Evolutionary conservation across 2,113 vertebrate genomes (phyloP).

Genomic region (Brachyhypopomus gauderio): DNA sequence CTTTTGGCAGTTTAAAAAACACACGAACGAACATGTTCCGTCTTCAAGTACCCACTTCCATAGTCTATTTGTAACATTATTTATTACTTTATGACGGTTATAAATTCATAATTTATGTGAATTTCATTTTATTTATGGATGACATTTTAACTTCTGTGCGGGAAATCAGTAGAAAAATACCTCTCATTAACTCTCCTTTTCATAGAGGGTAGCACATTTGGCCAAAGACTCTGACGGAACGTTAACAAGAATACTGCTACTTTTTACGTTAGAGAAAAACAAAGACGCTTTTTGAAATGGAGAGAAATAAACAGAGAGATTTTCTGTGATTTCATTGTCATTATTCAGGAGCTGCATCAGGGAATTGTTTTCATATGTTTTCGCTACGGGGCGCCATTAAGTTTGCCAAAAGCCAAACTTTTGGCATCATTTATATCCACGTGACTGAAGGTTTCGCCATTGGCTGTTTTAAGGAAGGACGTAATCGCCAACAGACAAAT

Average conservation of each 20-base stretch:
- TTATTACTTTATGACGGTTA: too few relatives aligned
- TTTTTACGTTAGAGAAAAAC: too few relatives aligned
- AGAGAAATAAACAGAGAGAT: too few relatives aligned
- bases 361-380: too few relatives aligned
- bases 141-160: background rate
- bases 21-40: background rate
- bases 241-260: background rate
- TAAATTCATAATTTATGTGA: too few relatives aligned
- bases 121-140: background rate
- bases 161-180: background rate
- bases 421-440: background rate
- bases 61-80: too few relatives aligned
- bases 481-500: constrained; percentile 50
- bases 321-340: too few relatives aligned
- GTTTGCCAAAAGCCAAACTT: too few relatives aligned
- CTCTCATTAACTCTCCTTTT: background rate
- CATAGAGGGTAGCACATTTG: background rate
- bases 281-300: too few relatives aligned
- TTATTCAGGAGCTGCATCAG: too few relatives aligned
- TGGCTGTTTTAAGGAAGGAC: constrained; percentile 50
- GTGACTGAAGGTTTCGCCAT: constrained; percentile 30
- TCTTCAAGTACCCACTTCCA: background rate
- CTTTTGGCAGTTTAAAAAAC: background rate
- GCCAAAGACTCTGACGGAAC: background rate
- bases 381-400: too few relatives aligned